Evolutionary conservation across 2,113 vertebrate species (phyloP).

Genomic region (Columba livia): DNA sequence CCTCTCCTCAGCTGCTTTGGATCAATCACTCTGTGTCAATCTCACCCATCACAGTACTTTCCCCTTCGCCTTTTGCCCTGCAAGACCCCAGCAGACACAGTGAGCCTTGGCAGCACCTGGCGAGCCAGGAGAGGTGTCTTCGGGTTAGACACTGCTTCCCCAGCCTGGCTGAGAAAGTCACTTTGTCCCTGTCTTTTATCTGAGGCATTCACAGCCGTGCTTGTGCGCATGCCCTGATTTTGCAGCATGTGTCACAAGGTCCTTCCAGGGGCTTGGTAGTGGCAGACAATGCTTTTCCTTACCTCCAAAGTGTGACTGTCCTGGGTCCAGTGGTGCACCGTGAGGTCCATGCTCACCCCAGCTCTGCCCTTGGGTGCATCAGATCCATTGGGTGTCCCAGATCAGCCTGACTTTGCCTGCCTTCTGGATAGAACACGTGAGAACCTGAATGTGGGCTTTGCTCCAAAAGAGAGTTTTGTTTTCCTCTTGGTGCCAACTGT

Average conservation of each 20-base stretch:
- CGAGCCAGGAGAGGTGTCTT: accelerated
- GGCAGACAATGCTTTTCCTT: not conserved
- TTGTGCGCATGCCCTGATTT: not conserved
- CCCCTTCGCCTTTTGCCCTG: not conserved
- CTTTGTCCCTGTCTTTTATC: not conserved
- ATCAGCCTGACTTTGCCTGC: not conserved
- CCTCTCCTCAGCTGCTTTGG: constrained; percentile 9
- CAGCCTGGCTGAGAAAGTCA: not conserved
- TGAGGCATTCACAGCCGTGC: not conserved
- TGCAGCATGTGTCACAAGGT: not conserved
- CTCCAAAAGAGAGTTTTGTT: not conserved
- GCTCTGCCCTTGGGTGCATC: not conserved
- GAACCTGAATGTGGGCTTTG: not conserved
- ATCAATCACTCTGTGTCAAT: not conserved
- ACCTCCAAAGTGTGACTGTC: not conserved
- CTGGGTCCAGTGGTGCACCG: accelerated
- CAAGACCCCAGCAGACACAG: not conserved
- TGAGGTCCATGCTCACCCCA: not conserved
- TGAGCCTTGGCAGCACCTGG: not conserved
- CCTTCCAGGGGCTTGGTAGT: not conserved
- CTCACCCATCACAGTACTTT: not conserved
- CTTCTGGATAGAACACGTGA: not conserved
- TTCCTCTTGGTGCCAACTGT: not conserved
- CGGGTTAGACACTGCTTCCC: not conserved
- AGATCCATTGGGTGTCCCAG: not conserved